Conservation (phyloP, 2,113 vertebrate species). For the Tautogolabrus adspersus region DNA sequence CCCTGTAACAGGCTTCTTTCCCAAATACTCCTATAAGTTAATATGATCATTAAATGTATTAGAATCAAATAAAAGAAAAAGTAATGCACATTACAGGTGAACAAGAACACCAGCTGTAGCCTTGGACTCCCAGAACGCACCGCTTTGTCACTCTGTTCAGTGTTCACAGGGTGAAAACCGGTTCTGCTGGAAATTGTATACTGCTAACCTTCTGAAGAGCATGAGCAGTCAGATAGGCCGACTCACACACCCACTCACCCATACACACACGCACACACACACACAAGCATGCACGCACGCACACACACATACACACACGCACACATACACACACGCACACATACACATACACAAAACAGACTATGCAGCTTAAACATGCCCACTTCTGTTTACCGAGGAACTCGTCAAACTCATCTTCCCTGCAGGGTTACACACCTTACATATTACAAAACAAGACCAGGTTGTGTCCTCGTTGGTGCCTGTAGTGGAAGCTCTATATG, state of each 20-base stretch:
- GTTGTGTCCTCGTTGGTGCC: no score
- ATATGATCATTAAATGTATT: no score
- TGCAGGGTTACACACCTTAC: neutral
- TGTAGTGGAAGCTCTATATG: no score
- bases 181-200: constrained; percentile 3
- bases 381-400: neutral
- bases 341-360: neutral
- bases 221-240: neutral
- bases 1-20: no score
- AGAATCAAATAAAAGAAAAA: no score
- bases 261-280: neutral
- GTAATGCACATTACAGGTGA: no score
- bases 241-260: neutral
- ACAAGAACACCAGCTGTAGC: no score
- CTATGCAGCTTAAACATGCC: neutral
- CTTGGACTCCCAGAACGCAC: no score
- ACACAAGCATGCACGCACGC: neutral
- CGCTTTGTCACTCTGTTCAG: neutral
- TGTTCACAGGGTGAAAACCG: constrained; percentile 2
- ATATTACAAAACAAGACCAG: neutral
- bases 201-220: neutral
- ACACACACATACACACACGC: neutral
- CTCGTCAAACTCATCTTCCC: neutral
- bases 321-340: neutral
- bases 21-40: no score